Evolutionary conservation across 2,888 invertebrate species (phyloP), one percentile per base, ranked within the genome.

Genomic region (Linyphia triangularis): DNA sequence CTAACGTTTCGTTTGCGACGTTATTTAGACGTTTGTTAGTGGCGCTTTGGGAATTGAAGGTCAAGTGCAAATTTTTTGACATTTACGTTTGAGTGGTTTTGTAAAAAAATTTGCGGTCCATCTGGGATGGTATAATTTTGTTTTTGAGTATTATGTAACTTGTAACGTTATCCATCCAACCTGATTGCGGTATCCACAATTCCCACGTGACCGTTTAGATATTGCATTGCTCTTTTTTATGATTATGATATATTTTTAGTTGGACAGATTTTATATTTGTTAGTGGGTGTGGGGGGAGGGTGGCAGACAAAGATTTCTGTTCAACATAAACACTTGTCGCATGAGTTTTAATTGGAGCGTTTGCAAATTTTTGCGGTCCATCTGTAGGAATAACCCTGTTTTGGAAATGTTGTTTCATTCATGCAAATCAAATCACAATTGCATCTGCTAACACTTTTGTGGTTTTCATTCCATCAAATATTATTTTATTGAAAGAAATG

Each of bases 101-200:
- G 63, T 63, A 9, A 2, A 24, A 3, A 30, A 26, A n/a, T 67
- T 67, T 67, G 67, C 30, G 67, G 67, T 67, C n/a, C 67, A 33
- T 67, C 67, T 67, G 67, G 30, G 26, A 51, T 51, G 13, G 13
- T 13, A 16, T 26, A 26, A 9, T 26, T 10, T 63, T 63, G 63
- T 28, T 63, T 43, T 63, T 26, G 26, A 16, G 63, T 24, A 28
- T 24, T 63, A 7, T 28, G 24, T 1, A 63, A 28, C 13, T 24
- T 4, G 63, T 63, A 13, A 28, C 28, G 9, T 63, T 6, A 26
- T 63, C 22, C 43, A 1, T 16, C 43, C 43, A n/a, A 43, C n/a
- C 1, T 43, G 13, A n/a, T 43, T 43, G 13, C 43, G 43, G n/a
- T n/a, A n/a, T 51, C 3, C 3, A 2, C 51, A 6, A 51, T 5